Base-by-base conservation (phyloP, 2,888 invertebrate genomes). In the Parascotia fuliginaria region DNA sequence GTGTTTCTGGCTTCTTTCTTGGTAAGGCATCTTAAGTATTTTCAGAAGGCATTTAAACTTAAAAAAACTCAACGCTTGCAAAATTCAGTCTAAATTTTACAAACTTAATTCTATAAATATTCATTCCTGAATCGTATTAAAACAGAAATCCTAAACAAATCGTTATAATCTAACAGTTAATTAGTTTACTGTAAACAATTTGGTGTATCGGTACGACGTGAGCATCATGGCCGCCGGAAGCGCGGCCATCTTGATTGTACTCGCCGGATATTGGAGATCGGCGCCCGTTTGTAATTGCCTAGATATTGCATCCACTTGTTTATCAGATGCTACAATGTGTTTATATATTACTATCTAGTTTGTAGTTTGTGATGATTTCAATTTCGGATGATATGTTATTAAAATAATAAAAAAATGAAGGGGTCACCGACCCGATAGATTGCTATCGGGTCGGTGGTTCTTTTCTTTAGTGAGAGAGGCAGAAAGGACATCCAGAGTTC, bases 241-340 rank as follows among this genome's bases (percentile, higher is more conserved):
- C 75, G 68, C 77, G 63, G 81, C 87, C 85, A 88, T 86, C 83
- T 89, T 86, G 89, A 85, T 87, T 87, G 83, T 83, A 61, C 66
- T 72, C 72, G 65, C 63, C 81, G 79, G 77, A 79, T 78, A 79
- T 79, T 71, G 75, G 70, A 73, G 78, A 79, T 75, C 59, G 71
- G 53, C 59, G 60, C 40, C 57, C 46, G 61, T 51, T 65, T 75
- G 71, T 84, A 79, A 85, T 82, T 83, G 76, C 69, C 63, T 59
- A 65, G 79, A 79, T 83, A 81, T 79, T 77, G 74, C 74, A 53
- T 72, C 55, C 56, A 65, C 65, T 67, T 76, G 71, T 76, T 72
- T 73, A 71, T 70, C 42, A 9, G 6, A 47, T 44, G 28, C 44
- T 41, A 41, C 48, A 48, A 41, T 41, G 45, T 33, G 41, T 53